Conservation (phyloP, 2,888 invertebrate genomes). For the Bedellia somnulentella region DNA sequence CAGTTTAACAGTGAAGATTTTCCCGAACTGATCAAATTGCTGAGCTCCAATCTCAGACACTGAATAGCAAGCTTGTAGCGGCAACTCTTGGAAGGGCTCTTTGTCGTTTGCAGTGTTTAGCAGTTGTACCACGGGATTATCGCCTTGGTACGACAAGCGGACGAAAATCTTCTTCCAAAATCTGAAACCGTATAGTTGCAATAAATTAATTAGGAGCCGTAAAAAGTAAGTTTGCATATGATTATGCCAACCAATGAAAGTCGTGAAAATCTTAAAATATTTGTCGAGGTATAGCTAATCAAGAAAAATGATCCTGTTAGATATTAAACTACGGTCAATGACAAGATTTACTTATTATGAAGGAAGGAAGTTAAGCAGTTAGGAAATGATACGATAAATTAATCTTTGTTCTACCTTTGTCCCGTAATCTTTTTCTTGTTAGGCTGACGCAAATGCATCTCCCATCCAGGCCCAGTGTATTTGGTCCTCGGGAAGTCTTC, state of each 20-base stretch:
- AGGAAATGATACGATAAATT: too few species aligned
- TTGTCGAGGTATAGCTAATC: too few species aligned
- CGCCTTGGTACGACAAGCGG: constrained; percentile 74
- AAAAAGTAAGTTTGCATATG: not conserved
- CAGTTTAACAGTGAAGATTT: constrained; percentile 96
- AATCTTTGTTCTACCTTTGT: too few species aligned
- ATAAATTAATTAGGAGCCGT: not conserved
- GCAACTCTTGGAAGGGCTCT: constrained; percentile 93
- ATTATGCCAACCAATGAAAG: not conserved
- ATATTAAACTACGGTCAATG: too few species aligned
- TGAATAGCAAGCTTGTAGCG: constrained; percentile 92
- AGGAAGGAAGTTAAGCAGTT: too few species aligned
- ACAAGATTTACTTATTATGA: too few species aligned
- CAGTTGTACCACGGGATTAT: constrained; percentile 84
- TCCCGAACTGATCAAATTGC: constrained; percentile 98
- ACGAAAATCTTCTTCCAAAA: constrained; percentile 98
- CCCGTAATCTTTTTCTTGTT: constrained; percentile 96
- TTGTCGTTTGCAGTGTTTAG: constrained; percentile 81
- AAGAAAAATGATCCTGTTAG: too few species aligned
- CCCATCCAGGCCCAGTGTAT: constrained; percentile 87
- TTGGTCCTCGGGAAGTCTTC: constrained; percentile 85
- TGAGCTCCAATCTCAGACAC: constrained; percentile 94
- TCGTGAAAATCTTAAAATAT: too few species aligned
- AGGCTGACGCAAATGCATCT: constrained; percentile 93
- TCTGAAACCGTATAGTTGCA: constrained; percentile 31